Percentiles rank a stretch among this genome's conserved stretches.
phyloP scores from a whole-genome alignment of 2,888 invertebrate genomes.

The Tenthredo amoena region DNA sequence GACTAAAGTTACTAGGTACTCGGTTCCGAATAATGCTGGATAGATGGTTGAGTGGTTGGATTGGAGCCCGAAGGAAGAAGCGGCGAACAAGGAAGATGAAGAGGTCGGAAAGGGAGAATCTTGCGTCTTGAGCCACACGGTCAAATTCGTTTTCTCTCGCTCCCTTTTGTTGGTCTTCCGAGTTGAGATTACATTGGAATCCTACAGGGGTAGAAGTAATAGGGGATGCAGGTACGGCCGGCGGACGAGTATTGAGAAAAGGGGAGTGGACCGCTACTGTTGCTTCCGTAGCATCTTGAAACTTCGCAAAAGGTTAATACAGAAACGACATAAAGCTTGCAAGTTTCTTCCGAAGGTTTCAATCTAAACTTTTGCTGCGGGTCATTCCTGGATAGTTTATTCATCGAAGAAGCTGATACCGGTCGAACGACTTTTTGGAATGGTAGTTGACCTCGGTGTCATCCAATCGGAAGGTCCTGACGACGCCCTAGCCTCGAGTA shows the following conservation, averaged over 20 bases:
- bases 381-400: conserved; percentile 30
- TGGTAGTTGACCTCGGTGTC: neutral
- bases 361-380: conserved; percentile 26
- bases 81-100: conserved; percentile 22
- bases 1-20: neutral
- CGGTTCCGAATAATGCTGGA: neutral
- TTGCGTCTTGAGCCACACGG: neutral
- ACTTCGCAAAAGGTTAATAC: conserved; percentile 57
- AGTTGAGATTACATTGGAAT: conserved; percentile 32
- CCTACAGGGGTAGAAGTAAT: conserved; percentile 23
- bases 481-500: neutral
- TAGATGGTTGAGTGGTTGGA: conserved; percentile 27
- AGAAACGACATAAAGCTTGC: conserved; percentile 47
- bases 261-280: neutral
- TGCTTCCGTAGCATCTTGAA: conserved; percentile 40
- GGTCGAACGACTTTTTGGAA: neutral
- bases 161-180: conserved; percentile 19
- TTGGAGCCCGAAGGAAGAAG: conserved; percentile 6
- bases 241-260: conserved; percentile 15
- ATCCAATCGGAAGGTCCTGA: neutral
- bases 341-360: conserved; percentile 43
- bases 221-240: conserved; percentile 11
- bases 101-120: neutral
- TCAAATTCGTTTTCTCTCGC: conserved; percentile 7
- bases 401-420: conserved; percentile 25